Evolutionary conservation across 1,140 invertebrate genomes (phyloP), one percentile per base, ranked within the genome.

Genomic region (Yoshiicerus persimilis): DNA sequence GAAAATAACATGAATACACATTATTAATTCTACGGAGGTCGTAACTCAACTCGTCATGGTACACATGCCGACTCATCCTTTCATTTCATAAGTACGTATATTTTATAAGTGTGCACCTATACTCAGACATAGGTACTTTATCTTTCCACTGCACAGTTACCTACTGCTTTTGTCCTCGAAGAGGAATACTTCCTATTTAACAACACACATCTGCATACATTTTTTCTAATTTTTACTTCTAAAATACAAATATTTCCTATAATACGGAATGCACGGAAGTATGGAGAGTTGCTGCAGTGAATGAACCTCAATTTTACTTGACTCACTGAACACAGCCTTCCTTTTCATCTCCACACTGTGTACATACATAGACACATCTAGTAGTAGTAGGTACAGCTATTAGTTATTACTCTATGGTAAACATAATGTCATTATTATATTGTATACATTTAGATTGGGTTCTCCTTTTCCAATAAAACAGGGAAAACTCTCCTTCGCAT

Each of bases 1-100:
- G 75, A 80, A 80, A 80, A 80, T 80, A 80, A 80, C 75, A 80
- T 80, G 75, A 80, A 80, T 80, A 80, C 75, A 80, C 75, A 80
- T 80, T 80, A 80, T 80, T 32, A 80, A 80, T 80, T 80, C 75
- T 80, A 80, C 75, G 75, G 75, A 80, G 75, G 32, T 80, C 75
- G 75, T 80, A 80, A 80, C 75, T 80, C 75, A 80, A 80, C 75
- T 80, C 75, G 75, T 80, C 75, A 80, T 80, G 75, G 75, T 80
- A 32, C 75, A 80, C 75, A 80, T 80, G 75, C 75, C 75, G 75
- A 80, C 75, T 80, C 75, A 80, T 80, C 75, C 75, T 38, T 80
- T 38, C 75, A 80, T 80, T 80, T 80, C 30, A 80, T 36, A 34
- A 80, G 32, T 36, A 80, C 32, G 25, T 64, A 25, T 16, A 30